A percentile compares a stretch with the other conserved stretches of the same genome.
Conservation (phyloP, 2,888 invertebrate species). For the Pseudococcus jackbeardsleyi region DNA sequence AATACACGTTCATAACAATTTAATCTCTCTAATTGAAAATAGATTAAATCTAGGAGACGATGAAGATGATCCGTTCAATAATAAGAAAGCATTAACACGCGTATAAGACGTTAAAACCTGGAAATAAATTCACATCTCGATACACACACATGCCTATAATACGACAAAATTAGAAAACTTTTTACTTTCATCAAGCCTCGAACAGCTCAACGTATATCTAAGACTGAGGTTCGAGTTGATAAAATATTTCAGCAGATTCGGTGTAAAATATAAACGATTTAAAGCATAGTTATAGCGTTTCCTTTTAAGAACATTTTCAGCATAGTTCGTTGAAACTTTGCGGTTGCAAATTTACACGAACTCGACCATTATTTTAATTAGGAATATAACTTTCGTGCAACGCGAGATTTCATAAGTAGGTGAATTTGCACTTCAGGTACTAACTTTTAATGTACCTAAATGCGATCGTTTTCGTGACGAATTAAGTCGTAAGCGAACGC, state of each 20-base stretch:
- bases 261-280: conserved; percentile 37
- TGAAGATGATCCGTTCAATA: background rate
- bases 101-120: background rate
- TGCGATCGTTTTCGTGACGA: conserved; percentile 40
- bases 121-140: conserved; percentile 18
- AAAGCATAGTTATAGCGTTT: conserved; percentile 37
- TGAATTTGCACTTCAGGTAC: conserved; percentile 44
- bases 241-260: conserved; percentile 20
- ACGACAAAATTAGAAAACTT: conserved; percentile 36
- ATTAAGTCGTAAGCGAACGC: conserved; percentile 21
- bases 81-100: background rate
- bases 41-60: background rate
- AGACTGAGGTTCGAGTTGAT: background rate
- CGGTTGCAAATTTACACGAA: conserved; percentile 41
- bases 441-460: conserved; percentile 36
- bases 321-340: conserved; percentile 17
- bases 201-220: background rate
- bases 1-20: too few relatives aligned
- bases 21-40: too few relatives aligned
- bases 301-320: conserved; percentile 32
- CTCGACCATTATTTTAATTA: conserved; percentile 38
- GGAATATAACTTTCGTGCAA: conserved; percentile 39
- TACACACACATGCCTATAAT: background rate
- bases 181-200: conserved; percentile 9
- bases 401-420: conserved; percentile 39